These are phyloP conservation scores for Corapipo altera DNA, from an alignment of 2,113 vertebrate genomes.

Conservation along the genomic window DNA sequence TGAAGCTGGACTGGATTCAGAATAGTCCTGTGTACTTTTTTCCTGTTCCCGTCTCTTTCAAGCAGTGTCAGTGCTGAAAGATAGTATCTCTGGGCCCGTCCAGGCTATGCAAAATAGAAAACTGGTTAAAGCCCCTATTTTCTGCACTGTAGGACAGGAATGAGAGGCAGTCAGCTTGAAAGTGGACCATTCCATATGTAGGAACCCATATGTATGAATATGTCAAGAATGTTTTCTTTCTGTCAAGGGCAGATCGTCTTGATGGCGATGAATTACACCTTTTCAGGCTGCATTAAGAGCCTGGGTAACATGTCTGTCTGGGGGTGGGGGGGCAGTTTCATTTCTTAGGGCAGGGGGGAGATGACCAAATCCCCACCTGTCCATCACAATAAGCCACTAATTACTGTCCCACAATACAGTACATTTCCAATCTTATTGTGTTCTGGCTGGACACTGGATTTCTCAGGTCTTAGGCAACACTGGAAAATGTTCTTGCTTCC, in stretches of 20 bases:
- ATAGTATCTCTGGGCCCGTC: not conserved
- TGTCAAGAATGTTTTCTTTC: not conserved
- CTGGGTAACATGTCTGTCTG: not conserved
- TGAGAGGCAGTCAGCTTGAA: not conserved
- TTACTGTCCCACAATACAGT: not conserved
- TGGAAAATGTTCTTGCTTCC: not conserved
- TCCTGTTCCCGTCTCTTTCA: not conserved
- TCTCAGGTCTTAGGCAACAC: not conserved
- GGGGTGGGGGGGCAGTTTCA: not conserved
- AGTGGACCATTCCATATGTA: not conserved
- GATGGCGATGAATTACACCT: not conserved
- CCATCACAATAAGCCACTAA: not conserved
- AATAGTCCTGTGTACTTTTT: not conserved
- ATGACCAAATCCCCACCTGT: not conserved
- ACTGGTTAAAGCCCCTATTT: not conserved
- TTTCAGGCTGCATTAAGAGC: not conserved
- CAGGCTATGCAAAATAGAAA: not conserved
- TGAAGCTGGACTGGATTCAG: not conserved
- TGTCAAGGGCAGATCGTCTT: not conserved
- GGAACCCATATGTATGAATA: not conserved
- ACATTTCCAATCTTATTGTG: not conserved
- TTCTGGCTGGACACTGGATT: not conserved
- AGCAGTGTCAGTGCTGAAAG: not conserved
- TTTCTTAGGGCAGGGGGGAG: not conserved
- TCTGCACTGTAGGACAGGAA: not conserved